Evolutionary conservation across 2,113 vertebrate species (phyloP), one percentile per base, ranked within the genome.

Genomic region (Dunckerocampus dactyliophorus): DNA sequence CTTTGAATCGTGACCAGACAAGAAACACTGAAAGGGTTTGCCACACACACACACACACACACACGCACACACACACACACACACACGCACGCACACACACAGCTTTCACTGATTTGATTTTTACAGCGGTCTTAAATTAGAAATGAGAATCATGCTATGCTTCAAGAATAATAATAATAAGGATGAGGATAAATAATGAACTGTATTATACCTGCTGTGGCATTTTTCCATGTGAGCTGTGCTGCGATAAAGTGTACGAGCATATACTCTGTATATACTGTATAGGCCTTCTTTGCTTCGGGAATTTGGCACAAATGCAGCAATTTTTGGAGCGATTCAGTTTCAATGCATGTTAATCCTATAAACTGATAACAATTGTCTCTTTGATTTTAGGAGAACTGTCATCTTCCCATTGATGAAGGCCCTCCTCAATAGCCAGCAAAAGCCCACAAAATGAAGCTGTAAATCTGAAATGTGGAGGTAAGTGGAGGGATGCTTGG

Each of bases 1-100:
- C 75, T 88, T 82, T 82, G 82, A 87, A 83, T 89, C 87, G 85
- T 89, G 87, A 87, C 87, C 87, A 85, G 76, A 82, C 84, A 83
- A 62, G 53, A 71, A 62, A 67, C 74, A 64, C 39, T 77, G 59
- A 56, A n/a, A n/a, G n/a, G n/a, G n/a, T n/a, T n/a, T n/a, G n/a
- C n/a, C n/a, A n/a, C n/a, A n/a, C n/a, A n/a, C n/a, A n/a, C n/a
- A n/a, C n/a, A n/a, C n/a, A n/a, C n/a, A n/a, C n/a, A n/a, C n/a
- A n/a, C n/a, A n/a, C n/a, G n/a, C n/a, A n/a, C n/a, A n/a, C 59
- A 65, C 63, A 48, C 71, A 68, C 59, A 71, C 37, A 69, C 74
- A 64, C 39, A 76, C 59, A 56, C 60, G 63, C 63, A 52, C 71
- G 67, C 60, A 72, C 39, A 79, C 47, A 70, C 70, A 75, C 71